Conservation (phyloP, 1,140 invertebrate species). For the Drosophila parabipectinata region DNA sequence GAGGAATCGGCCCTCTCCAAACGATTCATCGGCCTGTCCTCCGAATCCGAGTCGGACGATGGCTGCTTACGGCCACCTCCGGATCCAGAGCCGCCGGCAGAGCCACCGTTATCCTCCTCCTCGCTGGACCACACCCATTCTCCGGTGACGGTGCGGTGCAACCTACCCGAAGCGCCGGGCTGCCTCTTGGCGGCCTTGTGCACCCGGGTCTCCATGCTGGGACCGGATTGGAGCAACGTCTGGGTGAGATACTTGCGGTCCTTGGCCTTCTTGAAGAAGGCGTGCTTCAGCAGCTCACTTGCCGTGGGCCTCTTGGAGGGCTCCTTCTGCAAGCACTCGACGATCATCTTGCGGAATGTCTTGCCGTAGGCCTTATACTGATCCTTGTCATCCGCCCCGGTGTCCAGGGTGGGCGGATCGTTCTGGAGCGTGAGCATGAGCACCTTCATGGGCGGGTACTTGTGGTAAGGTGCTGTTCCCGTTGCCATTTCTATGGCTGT, state of each 20-base stretch:
- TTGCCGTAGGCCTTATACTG: constrained; percentile 99
- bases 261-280: constrained; percentile 99
- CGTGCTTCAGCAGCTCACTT: constrained; percentile 98
- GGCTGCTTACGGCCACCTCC: constrained; percentile 75
- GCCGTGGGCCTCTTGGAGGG: constrained; percentile 97
- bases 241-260: constrained; percentile 97
- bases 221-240: constrained; percentile 93
- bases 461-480: constrained; percentile 99
- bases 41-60: constrained; percentile 82
- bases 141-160: constrained; percentile 97
- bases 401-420: constrained; percentile 98
- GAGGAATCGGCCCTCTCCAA: constrained; percentile 86
- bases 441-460: constrained; percentile 99
- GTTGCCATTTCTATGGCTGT: constrained; percentile 99
- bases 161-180: constrained; percentile 94
- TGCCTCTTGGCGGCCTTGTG: constrained; percentile 94
- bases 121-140: constrained; percentile 99
- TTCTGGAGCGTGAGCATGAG: constrained; percentile 99
- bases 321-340: constrained; percentile 97
- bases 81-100: constrained; percentile 24
- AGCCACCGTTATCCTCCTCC: constrained; percentile 85
- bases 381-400: constrained; percentile 96
- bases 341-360: constrained; percentile 97
- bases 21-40: constrained; percentile 86
- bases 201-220: constrained; percentile 93